These are phyloP conservation scores for Poecilobothrus nobilitatus DNA, from an alignment of 2,888 invertebrate genomes.

Conservation along the genomic window DNA sequence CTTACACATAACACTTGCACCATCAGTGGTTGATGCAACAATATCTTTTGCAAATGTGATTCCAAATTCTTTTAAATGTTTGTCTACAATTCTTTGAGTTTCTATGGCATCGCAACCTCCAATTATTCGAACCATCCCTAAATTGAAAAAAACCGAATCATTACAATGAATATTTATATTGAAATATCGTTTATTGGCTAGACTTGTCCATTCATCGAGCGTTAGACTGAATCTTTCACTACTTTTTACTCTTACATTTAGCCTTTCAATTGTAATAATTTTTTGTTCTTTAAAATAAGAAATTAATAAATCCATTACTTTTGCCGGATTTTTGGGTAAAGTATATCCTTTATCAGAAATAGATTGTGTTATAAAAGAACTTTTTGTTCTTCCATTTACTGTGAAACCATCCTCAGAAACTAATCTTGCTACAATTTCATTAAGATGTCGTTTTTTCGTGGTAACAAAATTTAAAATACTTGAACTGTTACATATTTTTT, in stretches of 20 bases:
- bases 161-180: constrained; percentile 7
- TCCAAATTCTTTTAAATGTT: constrained; percentile 9
- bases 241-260: not conserved
- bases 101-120: not conserved
- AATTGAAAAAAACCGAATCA: constrained; percentile 7
- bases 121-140: not conserved
- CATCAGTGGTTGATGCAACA: not conserved
- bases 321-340: not conserved
- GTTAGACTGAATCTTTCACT: not conserved
- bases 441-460: not conserved
- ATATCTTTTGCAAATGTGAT: not conserved
- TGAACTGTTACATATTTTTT: constrained; percentile 1
- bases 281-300: constrained; percentile 8
- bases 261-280: not conserved
- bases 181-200: constrained; percentile 7
- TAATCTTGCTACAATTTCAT: constrained; percentile 8
- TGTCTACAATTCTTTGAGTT: not conserved
- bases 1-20: not conserved
- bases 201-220: not conserved
- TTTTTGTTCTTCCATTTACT: not conserved
- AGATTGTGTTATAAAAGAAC: constrained; percentile 5
- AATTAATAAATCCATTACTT: constrained; percentile 3
- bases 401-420: not conserved
- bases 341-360: not conserved
- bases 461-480: constrained; percentile 2